Evolutionary conservation across 2,888 invertebrate species (phyloP), one percentile per base, ranked within the genome.

Genomic region (Leptarthrus brevirostris): DNA sequence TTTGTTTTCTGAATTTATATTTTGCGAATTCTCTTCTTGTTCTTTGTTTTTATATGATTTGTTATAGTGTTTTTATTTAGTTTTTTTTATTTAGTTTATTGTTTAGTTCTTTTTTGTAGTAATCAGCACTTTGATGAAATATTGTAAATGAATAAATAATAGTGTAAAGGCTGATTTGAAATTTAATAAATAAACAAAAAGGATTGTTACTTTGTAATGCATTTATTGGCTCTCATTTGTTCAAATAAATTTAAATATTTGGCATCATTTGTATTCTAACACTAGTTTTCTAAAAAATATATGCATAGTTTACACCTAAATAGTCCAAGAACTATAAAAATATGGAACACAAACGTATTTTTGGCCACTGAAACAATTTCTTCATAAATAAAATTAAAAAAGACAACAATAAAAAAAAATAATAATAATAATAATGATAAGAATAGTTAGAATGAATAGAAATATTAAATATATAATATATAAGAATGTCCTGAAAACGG

Each of bases 311-410:
- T 64, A 64, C 18, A 47, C 22, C 64, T 64, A 64, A 14, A 44
- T 30, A 12, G 10, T 40, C 22, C 16, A 44, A 64, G 24, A 64
- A 16, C 40, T 64, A 64, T 24, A 64, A 64, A 64, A 64, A 64
- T 64, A 64, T 64, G 69, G 69, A 69, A 69, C 69, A 69, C 69
- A 69, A 69, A 44, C 22, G 16, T 12, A 22, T 47, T 47, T 66
- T 66, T 66, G 64, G 64, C 64, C 64, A 66, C 64, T 66, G 47
- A 66, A 52, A 52, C 34, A 6, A 10, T 22, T 47, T 66, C 12
- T 12, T 52, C 18, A 49, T 69, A 52, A 49, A 52, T 52, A 69
- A 26, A 69, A 52, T 30, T 22, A 47, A 52, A 69, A 69, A 52
- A 16, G 26, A 52, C 18, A 22, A 22, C 52, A 52, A 22, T 20